Base-by-base conservation (phyloP, 2,888 invertebrate genomes). In the Alitta virens region DNA sequence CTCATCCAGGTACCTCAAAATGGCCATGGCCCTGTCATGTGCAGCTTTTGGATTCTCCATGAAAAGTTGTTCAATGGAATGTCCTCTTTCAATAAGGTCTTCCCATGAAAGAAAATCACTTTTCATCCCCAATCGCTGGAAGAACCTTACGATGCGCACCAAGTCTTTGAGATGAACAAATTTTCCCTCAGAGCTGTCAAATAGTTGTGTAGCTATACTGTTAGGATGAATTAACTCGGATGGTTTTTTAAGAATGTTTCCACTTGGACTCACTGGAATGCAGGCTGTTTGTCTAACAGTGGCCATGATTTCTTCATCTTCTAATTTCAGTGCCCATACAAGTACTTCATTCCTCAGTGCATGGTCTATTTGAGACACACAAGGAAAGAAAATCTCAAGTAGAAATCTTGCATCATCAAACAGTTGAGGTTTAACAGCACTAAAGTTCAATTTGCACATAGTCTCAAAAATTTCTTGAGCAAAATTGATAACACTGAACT, bases 211-310 rank as follows among this genome's bases (percentile, higher is more conserved):
- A n/a, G 65, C 57, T 12, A 46, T 25, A 14, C 67, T 53, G 1
- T 40, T 7, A 7, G 72, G 74, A 59, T 72, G 63, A 16, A 76
- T 64, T 23, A 74, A 56, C 9, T 73, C 70, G 21, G n/a, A 33
- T 23, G 72, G 68, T 23, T 27, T 63, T 24, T 59, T 59, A 2
- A 75, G 59, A 14, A 9, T 52, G 24, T 40, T 54, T 2, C 71
- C 70, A 58, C 67, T 62, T 16, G 72, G 71, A 14, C 68, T 58
- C 1, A 64, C 65, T 14, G 72, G 74, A 25, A 73, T 68, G 55
- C 75, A 75, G 9, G 52, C 24, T n/a, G 52, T 46, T 7, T 42
- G 46, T 24, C 25, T 42, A 9, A 74, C 7, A 62, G 72, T 52
- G 61, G 68, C 56, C 62, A 71, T 55, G 62, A 75, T 33, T 57